Base-by-base conservation (phyloP, 2,113 vertebrate species). In the Tragelaphus imberbis region DNA sequence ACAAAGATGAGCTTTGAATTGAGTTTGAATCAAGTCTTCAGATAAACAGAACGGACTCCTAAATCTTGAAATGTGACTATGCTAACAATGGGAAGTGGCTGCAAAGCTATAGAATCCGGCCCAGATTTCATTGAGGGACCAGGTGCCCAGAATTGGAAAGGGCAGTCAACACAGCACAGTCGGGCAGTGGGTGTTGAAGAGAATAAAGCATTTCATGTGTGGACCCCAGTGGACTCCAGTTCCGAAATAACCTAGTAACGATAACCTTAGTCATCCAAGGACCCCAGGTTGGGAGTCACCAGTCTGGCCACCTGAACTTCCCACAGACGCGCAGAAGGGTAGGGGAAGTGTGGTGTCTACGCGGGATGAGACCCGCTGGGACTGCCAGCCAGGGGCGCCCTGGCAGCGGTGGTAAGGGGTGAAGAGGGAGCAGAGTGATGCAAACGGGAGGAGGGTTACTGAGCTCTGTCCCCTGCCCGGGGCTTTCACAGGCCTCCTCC, bases 11-110 rank as follows among this genome's bases (percentile, higher is more conserved):
- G 79, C 68, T 79, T 80, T n/a, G 56, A 84, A n/a, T 28, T 71
- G 47, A 36, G 12, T 88, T 55, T 93, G 65, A 94, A 53, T 94
- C 65, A 53, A 40, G 75, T 94, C 86, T 96, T 96, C 91, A 85
- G 2, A 91, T 84, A 92, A 88, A 84, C 75, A 92, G 63, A 51
- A 61, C 28, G 49, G 55, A 65, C 75, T 77, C 65, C 65, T 85
- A 85, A 65, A 79, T 94, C 82, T 90, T 82, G 36, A 88, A 63
- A 88, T 58, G 36, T 14, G 8, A 40, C 68, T 55, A 2, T 93
- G 88, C 44, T 61, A 25, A 87, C 47, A 63, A 61, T 68, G 61
- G 84, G n/a, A 96, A 91, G 71, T 95, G 68, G 61, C 90, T 47
- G 21, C 80, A 80, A 65, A 89, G 92, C 68, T 91, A 33, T 1